phyloP scores from a whole-genome alignment of 2,113 vertebrate species.

The Galbula dea region DNA sequence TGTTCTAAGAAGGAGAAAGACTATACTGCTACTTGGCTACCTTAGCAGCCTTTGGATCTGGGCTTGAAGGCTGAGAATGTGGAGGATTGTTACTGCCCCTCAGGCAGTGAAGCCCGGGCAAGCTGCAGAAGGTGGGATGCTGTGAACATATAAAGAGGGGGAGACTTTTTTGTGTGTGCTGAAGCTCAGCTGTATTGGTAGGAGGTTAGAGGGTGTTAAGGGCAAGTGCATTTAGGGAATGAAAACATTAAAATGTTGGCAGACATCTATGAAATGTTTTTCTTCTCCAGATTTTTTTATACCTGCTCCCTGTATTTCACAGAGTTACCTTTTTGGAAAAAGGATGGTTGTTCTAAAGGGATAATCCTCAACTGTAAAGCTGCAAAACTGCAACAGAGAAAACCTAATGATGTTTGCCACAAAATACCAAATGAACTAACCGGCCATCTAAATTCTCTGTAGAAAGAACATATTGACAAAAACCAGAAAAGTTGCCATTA shows the following conservation, averaged over 20 bases:
- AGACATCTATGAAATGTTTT: not conserved
- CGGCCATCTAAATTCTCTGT: not conserved
- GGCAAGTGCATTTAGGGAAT: not conserved
- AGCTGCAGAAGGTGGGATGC: not conserved
- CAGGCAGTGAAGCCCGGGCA: fast-evolving
- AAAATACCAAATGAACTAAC: not conserved
- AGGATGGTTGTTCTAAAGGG: not conserved
- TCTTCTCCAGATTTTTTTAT: not conserved
- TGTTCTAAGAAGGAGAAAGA: not conserved
- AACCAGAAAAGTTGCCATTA: not conserved
- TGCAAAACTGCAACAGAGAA: not conserved
- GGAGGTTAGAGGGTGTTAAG: not conserved
- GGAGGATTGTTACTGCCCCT: not conserved
- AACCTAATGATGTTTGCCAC: not conserved
- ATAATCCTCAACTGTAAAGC: not conserved
- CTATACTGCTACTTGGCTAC: not conserved
- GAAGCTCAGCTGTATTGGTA: not conserved
- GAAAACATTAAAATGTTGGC: not conserved
- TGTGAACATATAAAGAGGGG: not conserved
- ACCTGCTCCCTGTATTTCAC: not conserved
- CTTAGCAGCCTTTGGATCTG: not conserved
- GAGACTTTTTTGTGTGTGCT: not conserved
- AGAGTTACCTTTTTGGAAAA: not conserved
- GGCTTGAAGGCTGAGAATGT: not conserved
- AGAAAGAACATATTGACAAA: not conserved